Base-by-base conservation (phyloP, 1,140 invertebrate species). In the Ganaspis sp. region DNA sequence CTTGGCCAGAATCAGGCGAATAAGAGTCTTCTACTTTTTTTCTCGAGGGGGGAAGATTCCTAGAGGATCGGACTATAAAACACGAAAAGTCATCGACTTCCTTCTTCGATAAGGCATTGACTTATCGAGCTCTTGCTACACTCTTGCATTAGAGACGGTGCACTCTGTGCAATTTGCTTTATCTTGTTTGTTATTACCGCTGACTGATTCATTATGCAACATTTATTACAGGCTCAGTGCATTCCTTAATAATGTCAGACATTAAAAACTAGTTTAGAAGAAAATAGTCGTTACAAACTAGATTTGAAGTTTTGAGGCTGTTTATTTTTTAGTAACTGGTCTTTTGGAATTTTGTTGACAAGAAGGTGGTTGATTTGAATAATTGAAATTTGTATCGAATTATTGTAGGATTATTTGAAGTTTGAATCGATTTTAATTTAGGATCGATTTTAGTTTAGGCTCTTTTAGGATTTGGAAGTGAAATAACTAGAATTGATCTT, bases 191-290 rank as follows among this genome's bases (percentile, higher is more conserved):
- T 64, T 64, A 64, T 64, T 64, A 64, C 58, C 26, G 23, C 58
- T 64, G 58, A 64, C 58, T 64, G 58, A 64, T 64, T 64, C 58
- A 64, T 64, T 64, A 64, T 64, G 58, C 58, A 64, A 64, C 58
- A 12, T 64, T 64, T 64, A 64, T 29, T 64, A 64, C 58, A 29
- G 23, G 12, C 58, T 29, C 23, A 12, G 12, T 64, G n/a, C 58
- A 64, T 64, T 64, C 58, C 58, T 34, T 21, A 64, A 64, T 64
- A 64, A 64, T 64, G 15, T 15, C 23, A 15, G 11, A n/a, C 26
- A 29, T n/a, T 26, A 29, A 29, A 26, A n/a, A 64, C 15, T 15
- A 26, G 15, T 26, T 64, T 64, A 29, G 58, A 64, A 29, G 12
- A 64, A 64, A 64, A n/a, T 64, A 64, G 15, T 8, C 23, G 4